Conservation (phyloP, 2,888 invertebrate genomes). For the Andrena fulva region DNA sequence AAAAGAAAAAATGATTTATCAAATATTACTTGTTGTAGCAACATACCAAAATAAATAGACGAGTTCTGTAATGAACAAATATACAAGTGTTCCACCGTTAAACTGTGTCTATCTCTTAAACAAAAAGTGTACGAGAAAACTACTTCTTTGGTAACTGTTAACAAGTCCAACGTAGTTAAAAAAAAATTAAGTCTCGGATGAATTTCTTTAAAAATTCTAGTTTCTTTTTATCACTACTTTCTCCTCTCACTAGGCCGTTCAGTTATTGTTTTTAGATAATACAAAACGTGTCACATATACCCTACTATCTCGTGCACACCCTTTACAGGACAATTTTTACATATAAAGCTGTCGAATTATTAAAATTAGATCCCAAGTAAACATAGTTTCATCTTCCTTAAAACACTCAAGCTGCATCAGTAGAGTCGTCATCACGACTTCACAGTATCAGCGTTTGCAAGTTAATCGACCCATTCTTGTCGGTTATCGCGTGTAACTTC, state of each 20-base stretch:
- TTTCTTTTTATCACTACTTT: background rate
- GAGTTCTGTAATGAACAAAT: background rate
- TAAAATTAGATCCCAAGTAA: no score
- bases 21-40: conserved; percentile 4
- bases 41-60: background rate
- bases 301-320: no score
- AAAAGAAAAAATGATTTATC: background rate
- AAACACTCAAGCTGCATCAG: background rate
- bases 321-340: no score
- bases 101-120: background rate
- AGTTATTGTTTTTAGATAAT: no score
- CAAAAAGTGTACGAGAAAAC: background rate
- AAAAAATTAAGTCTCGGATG: background rate
- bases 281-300: no score
- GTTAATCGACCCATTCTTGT: background rate
- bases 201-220: background rate
- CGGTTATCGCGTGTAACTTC: conserved; percentile 15
- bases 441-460: conserved; percentile 8
- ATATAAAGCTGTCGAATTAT: no score
- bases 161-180: background rate
- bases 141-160: background rate
- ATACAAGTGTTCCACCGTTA: background rate
- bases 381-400: no score
- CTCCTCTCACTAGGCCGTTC: no score
- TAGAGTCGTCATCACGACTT: background rate